Base-by-base conservation (phyloP, 2,113 vertebrate species). In the Seriola quinqueradiata region DNA sequence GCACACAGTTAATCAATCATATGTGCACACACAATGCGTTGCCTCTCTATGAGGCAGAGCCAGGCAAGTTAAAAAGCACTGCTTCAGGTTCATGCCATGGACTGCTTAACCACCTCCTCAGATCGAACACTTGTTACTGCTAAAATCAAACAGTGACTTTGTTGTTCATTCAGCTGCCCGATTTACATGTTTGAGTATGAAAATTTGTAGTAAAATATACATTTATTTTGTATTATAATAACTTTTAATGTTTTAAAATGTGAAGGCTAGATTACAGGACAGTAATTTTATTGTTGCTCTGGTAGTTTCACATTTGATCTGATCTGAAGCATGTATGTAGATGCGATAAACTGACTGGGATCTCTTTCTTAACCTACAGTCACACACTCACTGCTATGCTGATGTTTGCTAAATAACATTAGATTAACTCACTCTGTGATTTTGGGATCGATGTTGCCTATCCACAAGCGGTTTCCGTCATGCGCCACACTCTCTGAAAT, bases 361-460 rank as follows among this genome's bases (percentile, higher is more conserved):
- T 70, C 3, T 5, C 4, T 10, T 54, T 54, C 28, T 28, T 25
- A 34, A 50, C 6, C 6, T 21, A 25, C 11, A 61, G 19, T n/a
- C 8, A 7, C 8, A n/a, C 16, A 8, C 3, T 72, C 10, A 50
- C n/a, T 12, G 42, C 12, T 4, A 28, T 50, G 10, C 44, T 54
- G 19, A 14, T 4, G 34, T 46, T 28, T 64, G 57, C 63, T 63
- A 6, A 63, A 71, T 28, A 38, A 46, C 14, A 16, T 54, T 3
- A 13, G 16, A 40, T 71, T 77, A 79, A 97, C 97, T 97, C 83
- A 98, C 97, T 99, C 97, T 90, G 98, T 99, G 91, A 99, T 98
- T 95, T 98, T 98, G 77, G 97, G 97, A 90, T 99, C 97, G 57
- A 99, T 96, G 94, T 99, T 98, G 55, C 97, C 97, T 59, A 99